Evolutionary conservation across 1,140 invertebrate genomes (phyloP).

Genomic region (Nilaparvata lugens): DNA sequence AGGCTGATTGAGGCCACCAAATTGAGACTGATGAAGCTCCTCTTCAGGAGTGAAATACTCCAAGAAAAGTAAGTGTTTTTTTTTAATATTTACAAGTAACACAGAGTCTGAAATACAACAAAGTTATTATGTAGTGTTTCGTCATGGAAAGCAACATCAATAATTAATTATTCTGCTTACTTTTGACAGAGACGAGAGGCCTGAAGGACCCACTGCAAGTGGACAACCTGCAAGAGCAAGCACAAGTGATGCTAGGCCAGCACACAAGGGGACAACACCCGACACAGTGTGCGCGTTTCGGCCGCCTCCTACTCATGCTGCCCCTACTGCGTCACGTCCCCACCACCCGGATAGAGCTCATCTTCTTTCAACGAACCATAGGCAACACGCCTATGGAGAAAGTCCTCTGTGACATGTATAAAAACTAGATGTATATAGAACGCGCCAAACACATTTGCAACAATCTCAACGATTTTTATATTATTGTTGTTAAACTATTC

Average conservation of each 20-base stretch:
- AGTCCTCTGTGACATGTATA: conserved; percentile 96
- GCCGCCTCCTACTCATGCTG: conserved; percentile 78
- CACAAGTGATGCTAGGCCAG: conserved; percentile 90
- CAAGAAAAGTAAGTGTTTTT: too few species aligned
- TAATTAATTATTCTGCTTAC: too few species aligned
- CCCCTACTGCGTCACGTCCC: conserved; percentile 74
- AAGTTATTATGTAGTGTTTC: too few species aligned
- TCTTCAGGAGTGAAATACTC: too few species aligned
- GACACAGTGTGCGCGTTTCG: conserved; percentile 78
- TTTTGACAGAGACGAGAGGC: conserved; percentile 67
- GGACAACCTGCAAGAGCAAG: conserved; percentile 95
- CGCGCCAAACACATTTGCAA: too few species aligned
- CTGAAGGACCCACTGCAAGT: conserved; percentile 93
- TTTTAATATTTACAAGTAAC: too few species aligned
- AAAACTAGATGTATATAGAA: conserved; percentile 57
- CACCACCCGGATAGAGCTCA: conserved; percentile 66
- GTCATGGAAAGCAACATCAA: too few species aligned
- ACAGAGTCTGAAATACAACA: too few species aligned
- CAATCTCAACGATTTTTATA: too few species aligned
- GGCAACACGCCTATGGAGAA: conserved; percentile 98
- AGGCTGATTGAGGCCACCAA: too few species aligned
- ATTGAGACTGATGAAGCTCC: too few species aligned
- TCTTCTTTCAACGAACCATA: conserved; percentile 91
- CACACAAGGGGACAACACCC: conserved; percentile 77
- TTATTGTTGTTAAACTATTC: too few species aligned